Evolutionary conservation across 2,797 vertebrate species (phyloP), one percentile per base, ranked within the genome.

Genomic region (Darevskia mixta): DNA sequence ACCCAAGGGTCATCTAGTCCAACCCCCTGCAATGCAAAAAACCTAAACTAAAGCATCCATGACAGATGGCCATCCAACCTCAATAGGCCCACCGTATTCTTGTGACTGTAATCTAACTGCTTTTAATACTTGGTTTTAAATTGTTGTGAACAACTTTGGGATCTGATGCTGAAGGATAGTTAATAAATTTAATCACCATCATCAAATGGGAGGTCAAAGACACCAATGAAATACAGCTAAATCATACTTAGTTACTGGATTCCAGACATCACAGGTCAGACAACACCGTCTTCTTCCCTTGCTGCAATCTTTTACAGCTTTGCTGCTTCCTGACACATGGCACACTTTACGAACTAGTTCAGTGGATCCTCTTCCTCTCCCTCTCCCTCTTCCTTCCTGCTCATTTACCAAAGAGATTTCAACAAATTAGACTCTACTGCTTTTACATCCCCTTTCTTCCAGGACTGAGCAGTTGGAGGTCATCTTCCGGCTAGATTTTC

Each of bases 361-460:
- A 77, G 49, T 77, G 73, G 61, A 29, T 4, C 83, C 72, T 13
- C 32, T 69, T n/a, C 67, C 13, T 45, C 35, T 81, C 66, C 8
- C 25, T 29, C 20, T 8, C 25, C 27, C 20, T 2, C 72, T 35
- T 23, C 13, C 29, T 82, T 66, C 75, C 32, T 82, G 13, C 61
- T 77, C 38, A 49, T 69, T 25, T 20, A 55, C 82, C 2, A 49
- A 25, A 58, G 45, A 5, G 17, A 35, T 61, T 29, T 25, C n/a
- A 20, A 18, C 1, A 38, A 8, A 20, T 71, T 35, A 86, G 32
- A 38, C 23, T 69, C 49, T 15, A 71, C 76, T 29, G 3, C 10
- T 67, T 79, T 80, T 79, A 13, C 45, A 41, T 67, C 43, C 73
- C 43, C 67, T 38, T 87, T n/a, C 25, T 82, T 87, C 20, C 35